phyloP scores from a whole-genome alignment of 2,888 invertebrate genomes.

The Bombyx huttoni region DNA sequence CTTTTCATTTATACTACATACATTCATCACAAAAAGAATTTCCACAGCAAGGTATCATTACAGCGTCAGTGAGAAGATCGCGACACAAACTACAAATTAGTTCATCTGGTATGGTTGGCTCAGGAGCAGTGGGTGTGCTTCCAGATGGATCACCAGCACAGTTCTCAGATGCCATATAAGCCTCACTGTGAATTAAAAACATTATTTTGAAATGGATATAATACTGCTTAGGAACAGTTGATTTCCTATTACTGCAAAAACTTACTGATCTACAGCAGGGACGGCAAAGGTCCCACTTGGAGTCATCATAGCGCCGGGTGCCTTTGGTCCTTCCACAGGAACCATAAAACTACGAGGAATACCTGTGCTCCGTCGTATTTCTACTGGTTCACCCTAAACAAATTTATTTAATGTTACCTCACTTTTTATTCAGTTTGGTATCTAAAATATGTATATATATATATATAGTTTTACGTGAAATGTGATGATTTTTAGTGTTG shows the following conservation, averaged over 20 bases:
- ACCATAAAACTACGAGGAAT: constrained; percentile 98
- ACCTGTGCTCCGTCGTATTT: constrained; percentile 95
- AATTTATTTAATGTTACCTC: neutral
- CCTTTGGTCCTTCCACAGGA: constrained; percentile 89
- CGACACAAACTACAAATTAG: constrained; percentile 93
- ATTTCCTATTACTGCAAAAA: constrained; percentile 9
- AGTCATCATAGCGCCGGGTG: constrained; percentile 93
- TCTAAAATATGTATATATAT: too few species aligned
- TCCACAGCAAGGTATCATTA: constrained; percentile 98
- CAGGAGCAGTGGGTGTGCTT: constrained; percentile 76
- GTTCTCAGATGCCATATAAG: constrained; percentile 78
- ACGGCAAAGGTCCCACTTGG: constrained; percentile 90
- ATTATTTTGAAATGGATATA: neutral
- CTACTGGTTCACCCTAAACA: constrained; percentile 74
- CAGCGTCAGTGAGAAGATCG: constrained; percentile 94
- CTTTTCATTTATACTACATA: constrained; percentile 22
- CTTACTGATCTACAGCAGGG: constrained; percentile 89
- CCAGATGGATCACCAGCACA: constrained; percentile 76
- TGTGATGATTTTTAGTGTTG: too few species aligned
- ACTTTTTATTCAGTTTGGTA: too few species aligned
- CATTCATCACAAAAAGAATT: constrained; percentile 99
- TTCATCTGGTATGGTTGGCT: constrained; percentile 90
- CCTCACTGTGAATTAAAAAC: constrained; percentile 70
- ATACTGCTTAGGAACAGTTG: neutral
- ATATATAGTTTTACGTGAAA: too few species aligned